Percentiles rank a stretch among this genome's conserved stretches.
Conservation (phyloP, 2,888 invertebrate genomes). For the Drosophila neoperkinsi region DNA sequence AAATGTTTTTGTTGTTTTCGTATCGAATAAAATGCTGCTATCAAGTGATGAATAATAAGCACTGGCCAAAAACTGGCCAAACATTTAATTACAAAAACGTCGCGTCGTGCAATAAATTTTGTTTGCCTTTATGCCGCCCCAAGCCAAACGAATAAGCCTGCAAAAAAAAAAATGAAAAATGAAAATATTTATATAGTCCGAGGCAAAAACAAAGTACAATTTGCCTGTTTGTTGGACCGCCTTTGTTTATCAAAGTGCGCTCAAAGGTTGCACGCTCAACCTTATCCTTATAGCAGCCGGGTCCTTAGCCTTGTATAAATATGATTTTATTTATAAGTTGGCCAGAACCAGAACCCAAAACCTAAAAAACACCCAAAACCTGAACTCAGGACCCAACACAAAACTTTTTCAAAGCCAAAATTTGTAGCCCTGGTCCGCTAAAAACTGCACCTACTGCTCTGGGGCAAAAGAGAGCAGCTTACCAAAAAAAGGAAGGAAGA, state of each 20-base stretch:
- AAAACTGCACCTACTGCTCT: conserved; percentile 30
- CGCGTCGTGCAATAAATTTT: conserved; percentile 76
- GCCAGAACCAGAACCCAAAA: conserved; percentile 13
- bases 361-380: conserved; percentile 6
- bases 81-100: conserved; percentile 79
- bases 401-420: conserved; percentile 76
- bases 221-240: conserved; percentile 55
- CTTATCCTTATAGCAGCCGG: conserved; percentile 62
- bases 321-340: conserved; percentile 76
- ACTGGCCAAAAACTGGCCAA: conserved; percentile 56
- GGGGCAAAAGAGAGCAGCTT: conserved; percentile 40
- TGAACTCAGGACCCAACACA: conserved; percentile 5
- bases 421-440: conserved; percentile 59
- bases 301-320: conserved; percentile 73
- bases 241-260: conserved; percentile 62
- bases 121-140: conserved; percentile 48
- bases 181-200: conserved; percentile 11
- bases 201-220: conserved; percentile 42
- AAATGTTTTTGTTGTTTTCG: conserved; percentile 20
- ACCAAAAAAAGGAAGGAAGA: conserved; percentile 9
- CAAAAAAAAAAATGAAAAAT: conserved; percentile 7
- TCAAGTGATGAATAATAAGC: conserved; percentile 75
- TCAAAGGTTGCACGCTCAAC: conserved; percentile 66
- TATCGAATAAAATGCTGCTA: conserved; percentile 53
- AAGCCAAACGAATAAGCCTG: conserved; percentile 41